Conservation (phyloP, 1,140 invertebrate genomes). For the Eurosta solidaginis region DNA sequence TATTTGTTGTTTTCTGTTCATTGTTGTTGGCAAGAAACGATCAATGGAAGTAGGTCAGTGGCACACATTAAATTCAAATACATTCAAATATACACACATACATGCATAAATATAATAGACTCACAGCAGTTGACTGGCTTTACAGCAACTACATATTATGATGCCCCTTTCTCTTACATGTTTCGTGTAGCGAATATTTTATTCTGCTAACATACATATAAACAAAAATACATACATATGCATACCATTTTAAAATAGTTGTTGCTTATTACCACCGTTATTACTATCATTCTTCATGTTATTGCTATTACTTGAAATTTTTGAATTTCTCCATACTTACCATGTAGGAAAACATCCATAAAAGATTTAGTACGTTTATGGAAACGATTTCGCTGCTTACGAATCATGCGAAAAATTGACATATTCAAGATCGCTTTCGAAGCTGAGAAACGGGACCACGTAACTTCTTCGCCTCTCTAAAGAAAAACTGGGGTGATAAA, state of each 20-base stretch:
- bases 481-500: no score
- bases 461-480: no score
- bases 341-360: no score
- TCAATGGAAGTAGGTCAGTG: slow-evolving; percentile 52
- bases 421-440: no score
- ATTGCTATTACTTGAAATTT: slow-evolving; percentile 20
- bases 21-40: not conserved
- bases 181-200: slow-evolving; percentile 30
- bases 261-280: not conserved
- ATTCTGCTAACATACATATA: not conserved
- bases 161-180: slow-evolving; percentile 17
- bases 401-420: no score
- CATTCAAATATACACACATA: not conserved
- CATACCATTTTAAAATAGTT: not conserved
- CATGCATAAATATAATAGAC: not conserved
- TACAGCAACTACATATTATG: slow-evolving; percentile 33
- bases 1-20: not conserved
- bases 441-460: no score
- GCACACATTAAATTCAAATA: slow-evolving; percentile 42
- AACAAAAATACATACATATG: not conserved
- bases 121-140: not conserved
- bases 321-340: slow-evolving; percentile 22
- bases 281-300: slow-evolving; percentile 31
- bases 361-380: no score
- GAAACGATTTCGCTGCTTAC: no score